Conservation (phyloP, 2,113 vertebrate genomes). For the Oncorhynchus clarkii region DNA sequence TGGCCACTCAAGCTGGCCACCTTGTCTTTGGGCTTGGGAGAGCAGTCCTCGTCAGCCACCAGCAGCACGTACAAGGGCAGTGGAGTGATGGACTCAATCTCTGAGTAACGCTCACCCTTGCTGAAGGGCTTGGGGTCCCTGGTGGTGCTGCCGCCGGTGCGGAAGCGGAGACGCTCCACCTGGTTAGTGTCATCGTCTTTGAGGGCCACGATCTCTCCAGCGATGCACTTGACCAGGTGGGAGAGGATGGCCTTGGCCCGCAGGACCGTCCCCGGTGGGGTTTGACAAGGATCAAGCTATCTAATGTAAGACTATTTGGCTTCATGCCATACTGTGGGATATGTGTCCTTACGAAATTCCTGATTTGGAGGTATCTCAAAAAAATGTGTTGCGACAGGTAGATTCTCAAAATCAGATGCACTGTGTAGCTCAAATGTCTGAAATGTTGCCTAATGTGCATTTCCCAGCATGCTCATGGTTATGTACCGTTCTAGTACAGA, state of each 20-base stretch:
- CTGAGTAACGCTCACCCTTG: slow-evolving; percentile 85
- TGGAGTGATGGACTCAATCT: slow-evolving; percentile 95
- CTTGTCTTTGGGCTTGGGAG: slow-evolving; percentile 46
- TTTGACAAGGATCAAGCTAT: no score
- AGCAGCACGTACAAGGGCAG: slow-evolving; percentile 91
- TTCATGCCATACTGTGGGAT: no score
- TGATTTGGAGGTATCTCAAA: no score
- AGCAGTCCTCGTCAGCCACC: slow-evolving; percentile 87
- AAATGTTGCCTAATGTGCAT: no score
- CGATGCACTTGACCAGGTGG: slow-evolving; percentile 95
- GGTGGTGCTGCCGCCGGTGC: slow-evolving; percentile 89
- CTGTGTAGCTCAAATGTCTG: no score
- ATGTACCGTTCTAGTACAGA: no score
- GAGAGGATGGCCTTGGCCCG: slow-evolving; percentile 95
- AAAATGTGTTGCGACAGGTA: no score
- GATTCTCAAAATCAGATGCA: no score
- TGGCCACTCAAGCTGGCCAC: slow-evolving; percentile 70
- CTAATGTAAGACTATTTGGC: no score
- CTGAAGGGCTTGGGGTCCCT: slow-evolving; percentile 87
- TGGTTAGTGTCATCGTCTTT: slow-evolving; percentile 77
- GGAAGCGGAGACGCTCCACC: slow-evolving; percentile 85
- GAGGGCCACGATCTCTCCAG: slow-evolving; percentile 90
- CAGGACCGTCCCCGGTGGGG: slow-evolving; percentile 74
- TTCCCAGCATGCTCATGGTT: no score
- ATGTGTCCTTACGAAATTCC: no score